These are phyloP conservation scores for Lophochroa leadbeateri DNA, from an alignment of 2,113 vertebrate genomes.

Conservation along the genomic window DNA sequence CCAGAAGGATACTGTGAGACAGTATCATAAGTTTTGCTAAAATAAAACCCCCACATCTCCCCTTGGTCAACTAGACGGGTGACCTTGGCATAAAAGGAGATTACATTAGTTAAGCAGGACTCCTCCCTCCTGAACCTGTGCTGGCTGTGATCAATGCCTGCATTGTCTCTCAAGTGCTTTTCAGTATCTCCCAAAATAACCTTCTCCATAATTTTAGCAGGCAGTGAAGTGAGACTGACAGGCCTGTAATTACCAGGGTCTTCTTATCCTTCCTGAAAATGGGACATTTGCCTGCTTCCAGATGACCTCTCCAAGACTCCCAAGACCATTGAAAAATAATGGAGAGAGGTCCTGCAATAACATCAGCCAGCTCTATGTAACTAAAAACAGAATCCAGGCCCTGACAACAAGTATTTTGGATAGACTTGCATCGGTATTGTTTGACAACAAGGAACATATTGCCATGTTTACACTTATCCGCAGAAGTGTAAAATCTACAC, in stretches of 20 bases:
- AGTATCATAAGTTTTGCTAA: neutral
- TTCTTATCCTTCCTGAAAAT: neutral
- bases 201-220: neutral
- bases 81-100: neutral
- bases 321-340: neutral
- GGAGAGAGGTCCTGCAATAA: neutral
- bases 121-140: neutral
- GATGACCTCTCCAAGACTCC: neutral
- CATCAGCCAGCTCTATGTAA: fast-evolving
- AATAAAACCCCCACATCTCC: neutral
- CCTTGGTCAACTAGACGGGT: neutral
- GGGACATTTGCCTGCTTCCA: neutral
- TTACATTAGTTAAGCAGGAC: neutral
- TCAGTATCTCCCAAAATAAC: neutral
- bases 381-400: neutral
- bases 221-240: neutral
- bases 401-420: neutral
- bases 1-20: neutral
- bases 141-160: neutral
- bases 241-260: neutral
- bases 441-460: neutral
- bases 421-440: neutral
- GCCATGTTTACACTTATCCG: neutral
- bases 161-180: neutral
- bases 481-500: neutral